Conservation (phyloP, 2,113 vertebrate species). For the Petrocephalus zakoni region DNA sequence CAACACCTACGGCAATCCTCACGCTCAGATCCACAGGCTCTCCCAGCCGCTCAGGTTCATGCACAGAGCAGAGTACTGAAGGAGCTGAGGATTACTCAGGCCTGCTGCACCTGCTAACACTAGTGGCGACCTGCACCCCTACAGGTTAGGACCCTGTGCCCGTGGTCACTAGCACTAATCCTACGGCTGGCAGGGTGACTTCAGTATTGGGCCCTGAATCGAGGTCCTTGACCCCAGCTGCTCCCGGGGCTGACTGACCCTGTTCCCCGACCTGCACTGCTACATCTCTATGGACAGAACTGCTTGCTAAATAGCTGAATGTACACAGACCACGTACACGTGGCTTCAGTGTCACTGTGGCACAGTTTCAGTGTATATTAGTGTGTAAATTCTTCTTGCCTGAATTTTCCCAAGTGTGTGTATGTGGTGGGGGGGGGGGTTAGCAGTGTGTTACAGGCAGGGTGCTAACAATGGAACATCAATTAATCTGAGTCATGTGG, state of each 20-base stretch:
- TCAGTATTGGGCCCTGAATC: background rate
- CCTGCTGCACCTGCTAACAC: background rate
- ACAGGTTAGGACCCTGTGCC: background rate
- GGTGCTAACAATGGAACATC: constrained; percentile 22
- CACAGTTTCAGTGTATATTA: background rate
- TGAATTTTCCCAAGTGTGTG: background rate
- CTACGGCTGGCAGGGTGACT: background rate
- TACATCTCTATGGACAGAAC: background rate
- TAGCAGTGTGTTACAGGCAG: background rate
- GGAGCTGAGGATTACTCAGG: background rate
- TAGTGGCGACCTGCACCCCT: background rate
- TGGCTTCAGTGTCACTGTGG: background rate
- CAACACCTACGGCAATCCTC: background rate
- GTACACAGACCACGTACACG: background rate
- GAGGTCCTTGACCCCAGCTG: background rate
- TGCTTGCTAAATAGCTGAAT: background rate
- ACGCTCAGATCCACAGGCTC: background rate
- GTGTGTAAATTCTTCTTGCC: background rate
- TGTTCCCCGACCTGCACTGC: background rate
- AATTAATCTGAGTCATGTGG: constrained; percentile 11
- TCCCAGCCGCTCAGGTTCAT: background rate
- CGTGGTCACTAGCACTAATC: background rate
- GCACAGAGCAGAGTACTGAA: background rate
- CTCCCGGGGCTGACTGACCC: background rate
- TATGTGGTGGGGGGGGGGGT: background rate